phyloP scores from a whole-genome alignment of 2,888 invertebrate species.

The Microctonus hyperodae region DNA sequence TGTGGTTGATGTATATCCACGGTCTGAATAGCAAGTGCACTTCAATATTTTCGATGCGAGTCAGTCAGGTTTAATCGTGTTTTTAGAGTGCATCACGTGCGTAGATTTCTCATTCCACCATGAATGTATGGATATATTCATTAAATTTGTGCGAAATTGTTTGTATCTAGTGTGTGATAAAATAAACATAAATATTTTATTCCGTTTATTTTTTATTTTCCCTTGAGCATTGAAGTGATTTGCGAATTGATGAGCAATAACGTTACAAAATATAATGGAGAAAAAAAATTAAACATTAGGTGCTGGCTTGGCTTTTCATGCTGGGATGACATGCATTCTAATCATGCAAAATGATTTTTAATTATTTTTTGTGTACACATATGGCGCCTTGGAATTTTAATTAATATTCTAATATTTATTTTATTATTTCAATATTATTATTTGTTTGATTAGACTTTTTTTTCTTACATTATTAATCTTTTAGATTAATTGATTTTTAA shows the following conservation, averaged over 20 bases:
- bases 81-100: constrained; percentile 5
- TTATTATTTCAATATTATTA: background rate
- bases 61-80: constrained; percentile 29
- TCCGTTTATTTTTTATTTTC: too few relatives aligned
- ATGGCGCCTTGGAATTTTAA: background rate
- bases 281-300: too few relatives aligned
- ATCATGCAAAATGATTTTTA: background rate
- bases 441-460: too few relatives aligned
- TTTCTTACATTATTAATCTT: background rate
- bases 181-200: too few relatives aligned
- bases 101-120: background rate
- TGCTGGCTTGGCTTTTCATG: constrained; percentile 52
- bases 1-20: background rate
- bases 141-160: background rate
- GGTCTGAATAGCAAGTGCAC: constrained; percentile 10
- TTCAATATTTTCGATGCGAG: constrained; percentile 22
- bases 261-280: too few relatives aligned
- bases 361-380: background rate
- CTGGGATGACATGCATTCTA: constrained; percentile 37
- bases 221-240: too few relatives aligned
- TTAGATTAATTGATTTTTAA: background rate
- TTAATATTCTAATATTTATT: background rate
- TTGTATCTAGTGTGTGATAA: too few relatives aligned
- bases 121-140: background rate
- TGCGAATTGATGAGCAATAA: too few relatives aligned